phyloP scores from a whole-genome alignment of 1,140 invertebrate species.

The Bombus soroeensis region DNA sequence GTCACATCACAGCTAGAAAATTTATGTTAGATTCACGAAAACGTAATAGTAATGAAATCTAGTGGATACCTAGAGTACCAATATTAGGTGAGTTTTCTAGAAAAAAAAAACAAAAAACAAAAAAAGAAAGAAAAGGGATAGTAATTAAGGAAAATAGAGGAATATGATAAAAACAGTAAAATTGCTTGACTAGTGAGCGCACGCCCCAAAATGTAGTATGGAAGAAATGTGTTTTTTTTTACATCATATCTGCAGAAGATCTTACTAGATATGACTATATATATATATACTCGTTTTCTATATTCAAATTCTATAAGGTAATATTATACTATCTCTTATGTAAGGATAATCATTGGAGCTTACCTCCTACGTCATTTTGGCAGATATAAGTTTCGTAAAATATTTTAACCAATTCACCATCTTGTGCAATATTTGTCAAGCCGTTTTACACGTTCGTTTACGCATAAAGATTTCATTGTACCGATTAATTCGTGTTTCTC shows the following conservation, averaged over 20 bases:
- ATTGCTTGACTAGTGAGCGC: conserved; percentile 82
- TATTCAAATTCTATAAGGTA: conserved; percentile 63
- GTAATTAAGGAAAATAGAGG: conserved; percentile 3
- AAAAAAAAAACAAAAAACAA: conserved; percentile 32
- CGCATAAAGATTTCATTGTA: conserved; percentile 34
- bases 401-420: conserved; percentile 37
- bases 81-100: conserved; percentile 60
- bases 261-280: conserved; percentile 58
- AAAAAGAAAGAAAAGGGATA: conserved; percentile 4
- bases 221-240: conserved; percentile 74
- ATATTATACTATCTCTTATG: conserved; percentile 65
- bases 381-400: conserved; percentile 56
- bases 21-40: conserved; percentile 62
- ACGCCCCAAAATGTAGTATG: conserved; percentile 74
- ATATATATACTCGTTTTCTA: conserved; percentile 55
- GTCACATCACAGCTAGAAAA: conserved; percentile 70
- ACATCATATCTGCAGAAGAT: conserved; percentile 56
- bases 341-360: conserved; percentile 57
- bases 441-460: conserved; percentile 55
- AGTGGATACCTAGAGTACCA: conserved; percentile 62
- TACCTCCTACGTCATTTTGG: conserved; percentile 60
- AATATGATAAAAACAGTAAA: conserved; percentile 73
- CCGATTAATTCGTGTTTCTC: background rate
- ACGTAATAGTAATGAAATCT: conserved; percentile 66
- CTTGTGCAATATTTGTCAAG: conserved; percentile 63